Evolutionary conservation across 2,888 invertebrate genomes (phyloP).

Genomic region (Anagyrus pseudococci): DNA sequence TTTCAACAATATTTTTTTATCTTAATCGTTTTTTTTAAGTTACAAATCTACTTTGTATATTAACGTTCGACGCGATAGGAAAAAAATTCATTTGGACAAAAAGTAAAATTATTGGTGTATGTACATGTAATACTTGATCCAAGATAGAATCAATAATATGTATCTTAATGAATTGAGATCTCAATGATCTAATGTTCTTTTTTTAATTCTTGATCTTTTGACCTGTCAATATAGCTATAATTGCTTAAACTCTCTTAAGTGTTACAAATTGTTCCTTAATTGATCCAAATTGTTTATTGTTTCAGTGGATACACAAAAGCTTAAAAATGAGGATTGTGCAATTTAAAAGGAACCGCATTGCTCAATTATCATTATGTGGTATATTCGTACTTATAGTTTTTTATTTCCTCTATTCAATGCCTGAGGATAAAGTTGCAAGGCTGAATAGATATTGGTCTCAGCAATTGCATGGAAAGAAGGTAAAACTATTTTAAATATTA

Average conservation of each 20-base stretch:
- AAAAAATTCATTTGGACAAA: too few species aligned
- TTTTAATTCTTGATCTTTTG: too few species aligned
- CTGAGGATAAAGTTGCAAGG: constrained; percentile 41
- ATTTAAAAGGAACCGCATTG: constrained; percentile 52
- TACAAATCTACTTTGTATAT: too few species aligned
- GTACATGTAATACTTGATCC: too few species aligned
- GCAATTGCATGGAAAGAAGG: constrained; percentile 47
- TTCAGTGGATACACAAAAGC: background rate
- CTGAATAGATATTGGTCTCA: constrained; percentile 48
- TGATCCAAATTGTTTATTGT: background rate
- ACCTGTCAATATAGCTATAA: too few species aligned
- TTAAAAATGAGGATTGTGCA: constrained; percentile 58
- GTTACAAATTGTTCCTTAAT: background rate
- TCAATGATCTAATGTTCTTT: too few species aligned
- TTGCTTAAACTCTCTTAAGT: background rate
- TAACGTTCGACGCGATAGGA: too few species aligned
- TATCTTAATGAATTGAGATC: too few species aligned
- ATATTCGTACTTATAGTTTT: constrained; percentile 50
- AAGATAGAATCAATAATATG: too few species aligned
- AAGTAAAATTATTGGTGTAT: too few species aligned
- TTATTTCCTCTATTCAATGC: constrained; percentile 50
- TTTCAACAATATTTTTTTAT: too few species aligned
- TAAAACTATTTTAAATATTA: constrained; percentile 38
- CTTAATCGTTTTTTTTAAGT: too few species aligned
- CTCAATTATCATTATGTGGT: constrained; percentile 48